These are phyloP conservation scores for Cryptotis parvus DNA, from an alignment of 2,113 vertebrate genomes.

Conservation along the genomic window DNA sequence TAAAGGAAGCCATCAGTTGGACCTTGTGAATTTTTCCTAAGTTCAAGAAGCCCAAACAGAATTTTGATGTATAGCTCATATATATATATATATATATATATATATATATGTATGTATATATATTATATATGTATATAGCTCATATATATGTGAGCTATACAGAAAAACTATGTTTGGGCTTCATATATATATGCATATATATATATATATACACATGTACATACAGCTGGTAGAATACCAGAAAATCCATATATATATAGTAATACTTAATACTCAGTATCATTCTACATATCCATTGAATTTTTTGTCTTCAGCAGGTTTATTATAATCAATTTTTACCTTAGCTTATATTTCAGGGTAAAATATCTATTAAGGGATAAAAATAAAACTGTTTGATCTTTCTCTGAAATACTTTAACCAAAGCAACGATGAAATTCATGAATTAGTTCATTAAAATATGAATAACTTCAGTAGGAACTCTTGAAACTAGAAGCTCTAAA, in stretches of 20 bases:
- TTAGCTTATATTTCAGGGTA: background rate
- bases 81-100: no score
- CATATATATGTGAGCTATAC: no score
- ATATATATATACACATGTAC: no score
- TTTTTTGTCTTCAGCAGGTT: background rate
- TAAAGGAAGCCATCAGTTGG: background rate
- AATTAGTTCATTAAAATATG: slow-evolving; percentile 54
- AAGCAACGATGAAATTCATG: slow-evolving; percentile 5
- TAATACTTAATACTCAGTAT: background rate
- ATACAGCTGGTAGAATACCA: slow-evolving; percentile 38
- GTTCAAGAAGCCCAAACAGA: background rate
- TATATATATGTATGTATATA: no score
- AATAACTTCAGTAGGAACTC: background rate
- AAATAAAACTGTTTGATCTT: background rate
- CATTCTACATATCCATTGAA: background rate
- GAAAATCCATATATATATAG: background rate
- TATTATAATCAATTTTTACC: background rate
- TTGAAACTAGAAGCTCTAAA: slow-evolving; percentile 20
- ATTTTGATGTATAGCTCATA: slow-evolving; percentile 46
- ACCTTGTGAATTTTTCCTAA: slow-evolving; percentile 5
- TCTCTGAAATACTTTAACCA: slow-evolving; percentile 4
- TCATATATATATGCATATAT: no score
- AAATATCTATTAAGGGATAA: background rate
- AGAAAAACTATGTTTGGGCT: no score
- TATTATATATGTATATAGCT: no score